A percentile compares a stretch with the other conserved stretches of the same genome.
These are phyloP conservation scores for Platanista minor DNA, from an alignment of 2,113 vertebrate genomes.

Conservation along the genomic window DNA sequence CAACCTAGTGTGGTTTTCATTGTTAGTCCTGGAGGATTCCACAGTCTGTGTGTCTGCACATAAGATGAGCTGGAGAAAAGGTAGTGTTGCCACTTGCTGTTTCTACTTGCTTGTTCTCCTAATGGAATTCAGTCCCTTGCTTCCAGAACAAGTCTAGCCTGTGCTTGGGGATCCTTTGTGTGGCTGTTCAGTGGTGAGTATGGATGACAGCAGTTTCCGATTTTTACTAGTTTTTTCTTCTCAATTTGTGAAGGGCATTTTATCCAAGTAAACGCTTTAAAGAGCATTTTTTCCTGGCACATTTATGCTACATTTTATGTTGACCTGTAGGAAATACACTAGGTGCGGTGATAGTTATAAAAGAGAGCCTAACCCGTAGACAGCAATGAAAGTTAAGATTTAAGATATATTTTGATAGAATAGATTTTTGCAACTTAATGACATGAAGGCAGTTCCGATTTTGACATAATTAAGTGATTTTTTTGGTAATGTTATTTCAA, in stretches of 20 bases:
- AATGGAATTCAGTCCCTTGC: slow-evolving; percentile 43
- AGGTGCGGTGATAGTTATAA: background rate
- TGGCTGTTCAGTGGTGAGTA: slow-evolving; percentile 71
- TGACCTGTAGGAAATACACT: background rate
- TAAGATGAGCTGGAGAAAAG: slow-evolving; percentile 49
- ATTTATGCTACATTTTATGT: background rate
- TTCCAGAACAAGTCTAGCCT: slow-evolving; percentile 46
- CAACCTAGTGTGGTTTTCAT: slow-evolving; percentile 80
- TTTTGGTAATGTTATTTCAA: background rate
- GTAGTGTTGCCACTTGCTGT: background rate
- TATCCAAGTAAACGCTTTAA: background rate
- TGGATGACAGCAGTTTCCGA: background rate
- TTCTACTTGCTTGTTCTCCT: slow-evolving; percentile 42
- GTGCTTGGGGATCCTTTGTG: background rate
- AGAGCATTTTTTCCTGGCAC: background rate
- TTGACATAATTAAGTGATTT: background rate
- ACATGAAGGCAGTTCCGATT: background rate
- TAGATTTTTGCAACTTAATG: background rate
- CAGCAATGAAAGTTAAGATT: background rate
- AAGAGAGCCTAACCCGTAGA: background rate
- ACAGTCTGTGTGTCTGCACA: slow-evolving; percentile 35
- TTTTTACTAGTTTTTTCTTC: slow-evolving; percentile 14
- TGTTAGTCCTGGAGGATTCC: slow-evolving; percentile 76
- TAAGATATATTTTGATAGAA: background rate
- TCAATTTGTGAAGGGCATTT: background rate